Conservation (phyloP, 1,140 invertebrate species). For the Wiebesia pumilae region DNA sequence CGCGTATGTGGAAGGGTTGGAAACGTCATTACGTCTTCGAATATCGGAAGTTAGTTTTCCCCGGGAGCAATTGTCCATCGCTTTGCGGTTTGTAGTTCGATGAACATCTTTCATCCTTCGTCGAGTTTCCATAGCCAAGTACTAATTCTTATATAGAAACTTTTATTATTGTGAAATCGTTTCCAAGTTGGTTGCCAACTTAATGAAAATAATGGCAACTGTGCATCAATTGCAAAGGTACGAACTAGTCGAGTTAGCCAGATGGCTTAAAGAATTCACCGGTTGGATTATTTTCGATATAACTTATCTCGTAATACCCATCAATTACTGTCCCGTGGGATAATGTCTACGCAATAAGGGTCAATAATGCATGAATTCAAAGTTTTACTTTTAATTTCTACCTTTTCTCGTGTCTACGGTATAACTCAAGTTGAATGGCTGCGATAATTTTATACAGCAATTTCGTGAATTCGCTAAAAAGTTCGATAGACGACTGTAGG, state of each 20-base stretch:
- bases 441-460: not conserved
- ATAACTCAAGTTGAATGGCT: not conserved
- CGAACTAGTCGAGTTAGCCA: not conserved
- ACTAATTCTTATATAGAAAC: not conserved
- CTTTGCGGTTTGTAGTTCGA: slow-evolving; percentile 40
- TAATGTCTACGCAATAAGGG: not conserved
- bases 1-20: not conserved
- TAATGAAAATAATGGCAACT: not conserved
- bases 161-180: not conserved
- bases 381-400: not conserved
- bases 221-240: not conserved
- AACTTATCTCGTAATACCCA: not conserved
- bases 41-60: not conserved
- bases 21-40: not conserved
- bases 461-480: not conserved
- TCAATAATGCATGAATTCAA: not conserved
- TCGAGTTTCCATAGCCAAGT: not conserved
- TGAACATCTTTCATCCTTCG: not conserved
- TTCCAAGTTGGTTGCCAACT: not conserved
- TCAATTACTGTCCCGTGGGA: not conserved
- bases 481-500: too few relatives aligned
- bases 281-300: not conserved
- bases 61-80: not conserved
- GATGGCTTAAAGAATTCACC: not conserved
- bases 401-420: not conserved